Base-by-base conservation (phyloP, 2,797 vertebrate species). In the Artibeus jamaicensis region DNA sequence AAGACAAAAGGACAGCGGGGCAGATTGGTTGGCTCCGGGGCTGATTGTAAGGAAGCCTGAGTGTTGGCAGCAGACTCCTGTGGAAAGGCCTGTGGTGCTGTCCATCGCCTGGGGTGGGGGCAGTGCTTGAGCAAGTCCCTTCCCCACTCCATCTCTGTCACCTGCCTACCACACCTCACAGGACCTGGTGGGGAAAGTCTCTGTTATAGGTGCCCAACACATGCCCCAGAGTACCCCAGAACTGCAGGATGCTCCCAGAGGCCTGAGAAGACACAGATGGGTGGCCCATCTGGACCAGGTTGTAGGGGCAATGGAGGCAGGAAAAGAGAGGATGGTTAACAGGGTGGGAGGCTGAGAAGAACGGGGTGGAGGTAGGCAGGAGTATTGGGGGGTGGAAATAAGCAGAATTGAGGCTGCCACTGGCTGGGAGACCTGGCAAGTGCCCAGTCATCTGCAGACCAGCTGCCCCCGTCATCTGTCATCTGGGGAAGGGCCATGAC, bases 11-110 rank as follows among this genome's bases (percentile, higher is more conserved):
- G 91, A 93, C 19, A 0, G 9, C 1, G 19, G 37, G 44, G 34
- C 29, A 2, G 37, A 39, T 1, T 29, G 68, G 76, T n/a, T 32
- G 12, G 34, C 50, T 59, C 5, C 2, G 50, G 44, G 57, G 2
- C 32, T 21, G 1, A 11, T 26, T 22, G 1, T n/a, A 76, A 6
- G 39, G 18, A 76, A 50, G 42, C 32, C 70, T 57, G 32, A 42
- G 74, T 0, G 0, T 6, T 0, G n/a, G 57, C 44, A 57, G 68
- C 59, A 53, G 78, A 86, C 46, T 1, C 0, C 12, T 12, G 14
- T 16, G 16, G 39, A 32, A 65, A 57, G 88, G 48, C 19, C 29
- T 8, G 6, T 0, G 9, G 4, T 5, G 18, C 53, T 53, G 44
- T 14, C 73, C 32, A 15, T 29, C 8, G 3, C n/a, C 76, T 24